These are phyloP conservation scores for Hemistola chrysoprasaria DNA, from an alignment of 2,888 invertebrate genomes.

Conservation along the genomic window DNA sequence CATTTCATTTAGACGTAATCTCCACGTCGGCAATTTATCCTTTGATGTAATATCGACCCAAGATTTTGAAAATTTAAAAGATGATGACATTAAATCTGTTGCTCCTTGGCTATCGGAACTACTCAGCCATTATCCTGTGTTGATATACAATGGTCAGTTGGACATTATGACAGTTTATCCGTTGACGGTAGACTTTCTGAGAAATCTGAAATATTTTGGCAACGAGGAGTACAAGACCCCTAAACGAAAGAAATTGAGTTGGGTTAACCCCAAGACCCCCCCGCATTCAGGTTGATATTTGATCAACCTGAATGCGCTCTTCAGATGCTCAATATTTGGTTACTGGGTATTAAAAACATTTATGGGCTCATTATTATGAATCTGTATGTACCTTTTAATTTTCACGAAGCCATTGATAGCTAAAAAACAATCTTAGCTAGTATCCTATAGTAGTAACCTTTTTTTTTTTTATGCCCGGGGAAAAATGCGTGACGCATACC, in stretches of 20 bases:
- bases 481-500: too few species aligned
- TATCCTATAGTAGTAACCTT: too few species aligned
- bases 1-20: constrained; percentile 52
- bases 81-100: constrained; percentile 11
- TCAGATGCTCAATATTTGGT: too few species aligned
- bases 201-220: constrained; percentile 3
- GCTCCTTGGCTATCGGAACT: constrained; percentile 13
- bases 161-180: constrained; percentile 8
- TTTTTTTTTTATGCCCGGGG: too few species aligned
- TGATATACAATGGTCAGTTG: constrained; percentile 12
- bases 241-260: neutral
- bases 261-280: neutral
- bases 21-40: constrained; percentile 10
- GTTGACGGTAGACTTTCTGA: constrained; percentile 7
- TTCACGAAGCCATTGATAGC: too few species aligned
- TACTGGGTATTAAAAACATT: too few species aligned
- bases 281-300: too few species aligned
- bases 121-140: constrained; percentile 7
- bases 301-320: constrained; percentile 1
- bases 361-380: too few species aligned
- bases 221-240: constrained; percentile 1
- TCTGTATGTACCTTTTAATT: too few species aligned
- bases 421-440: too few species aligned
- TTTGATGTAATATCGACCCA: constrained; percentile 24
- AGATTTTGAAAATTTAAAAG: neutral